Evolutionary conservation across 2,888 invertebrate species (phyloP).

Genomic region (Luffia ferchaultella): DNA sequence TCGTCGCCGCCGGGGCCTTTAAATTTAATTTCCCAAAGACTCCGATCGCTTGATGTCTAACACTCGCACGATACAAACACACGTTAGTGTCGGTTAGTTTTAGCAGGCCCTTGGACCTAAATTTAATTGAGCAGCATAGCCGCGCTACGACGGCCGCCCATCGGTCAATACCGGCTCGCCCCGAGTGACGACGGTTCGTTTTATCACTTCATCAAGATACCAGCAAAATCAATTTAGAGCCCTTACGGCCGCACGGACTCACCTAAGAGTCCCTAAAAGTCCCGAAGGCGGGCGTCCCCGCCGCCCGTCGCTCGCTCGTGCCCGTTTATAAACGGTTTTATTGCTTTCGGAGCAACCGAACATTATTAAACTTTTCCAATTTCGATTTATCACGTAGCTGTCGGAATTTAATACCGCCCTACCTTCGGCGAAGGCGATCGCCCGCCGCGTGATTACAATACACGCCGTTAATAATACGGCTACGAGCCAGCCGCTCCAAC

Average conservation of each 20-base stretch:
- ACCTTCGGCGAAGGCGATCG: conserved; percentile 65
- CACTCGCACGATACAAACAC: no score
- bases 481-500: conserved; percentile 25
- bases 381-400: conserved; percentile 68
- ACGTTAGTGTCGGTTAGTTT: conserved; percentile 23
- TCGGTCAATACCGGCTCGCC: conserved; percentile 21
- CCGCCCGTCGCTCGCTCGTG: conserved; percentile 61
- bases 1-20: conserved; percentile 22
- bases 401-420: conserved; percentile 68
- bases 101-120: conserved; percentile 16
- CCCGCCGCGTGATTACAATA: conserved; percentile 66
- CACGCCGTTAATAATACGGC: conserved; percentile 63
- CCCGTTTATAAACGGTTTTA: conserved; percentile 68
- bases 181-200: conserved; percentile 24
- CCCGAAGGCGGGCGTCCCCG: conserved; percentile 59
- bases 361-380: conserved; percentile 69
- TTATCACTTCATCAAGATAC: conserved; percentile 56
- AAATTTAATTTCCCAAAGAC: conserved; percentile 34
- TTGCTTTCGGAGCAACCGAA: conserved; percentile 68
- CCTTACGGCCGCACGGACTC: conserved; percentile 45
- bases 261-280: conserved; percentile 62
- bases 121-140: not conserved
- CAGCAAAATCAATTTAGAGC: conserved; percentile 54
- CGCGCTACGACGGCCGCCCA: not conserved
- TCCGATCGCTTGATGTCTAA: no score